phyloP scores from a whole-genome alignment of 2,888 invertebrate genomes.

The Stenolophus ochropezus region DNA sequence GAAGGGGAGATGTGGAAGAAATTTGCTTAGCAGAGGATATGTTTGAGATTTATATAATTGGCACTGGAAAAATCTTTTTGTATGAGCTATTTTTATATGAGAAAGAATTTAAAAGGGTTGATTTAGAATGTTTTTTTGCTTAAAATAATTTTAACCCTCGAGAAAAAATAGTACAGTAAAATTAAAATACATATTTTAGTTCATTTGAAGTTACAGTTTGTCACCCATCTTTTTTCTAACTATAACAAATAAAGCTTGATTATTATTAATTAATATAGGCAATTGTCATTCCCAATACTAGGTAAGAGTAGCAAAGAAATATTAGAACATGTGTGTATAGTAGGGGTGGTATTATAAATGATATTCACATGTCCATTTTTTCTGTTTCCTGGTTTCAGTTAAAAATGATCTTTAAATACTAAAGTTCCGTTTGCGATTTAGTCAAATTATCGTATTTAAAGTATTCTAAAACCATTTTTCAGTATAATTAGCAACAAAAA shows the following conservation, averaged over 20 bases:
- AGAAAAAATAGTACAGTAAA: neutral
- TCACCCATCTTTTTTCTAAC: neutral
- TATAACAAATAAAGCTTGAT: too few relatives aligned
- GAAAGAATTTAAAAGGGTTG: neutral
- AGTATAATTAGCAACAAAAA: constrained; percentile 21
- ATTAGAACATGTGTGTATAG: neutral
- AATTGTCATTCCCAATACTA: too few relatives aligned
- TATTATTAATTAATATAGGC: too few relatives aligned
- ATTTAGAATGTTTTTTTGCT: neutral
- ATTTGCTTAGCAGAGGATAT: neutral
- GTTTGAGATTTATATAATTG: neutral
- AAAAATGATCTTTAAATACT: constrained; percentile 41
- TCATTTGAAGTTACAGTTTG: neutral
- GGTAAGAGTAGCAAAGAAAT: neutral
- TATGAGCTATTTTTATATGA: neutral
- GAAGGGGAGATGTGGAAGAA: neutral
- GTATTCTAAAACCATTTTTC: constrained; percentile 19
- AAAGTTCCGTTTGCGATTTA: constrained; percentile 40
- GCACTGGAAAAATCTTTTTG: neutral
- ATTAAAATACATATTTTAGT: too few relatives aligned
- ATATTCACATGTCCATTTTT: constrained; percentile 45
- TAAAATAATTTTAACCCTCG: neutral
- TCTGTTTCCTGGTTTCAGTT: constrained; percentile 26
- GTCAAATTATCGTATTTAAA: constrained; percentile 8
- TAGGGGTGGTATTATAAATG: constrained; percentile 18